These are phyloP conservation scores for Fragum whitleyi DNA, from an alignment of 2,888 invertebrate species.

Conservation along the genomic window DNA sequence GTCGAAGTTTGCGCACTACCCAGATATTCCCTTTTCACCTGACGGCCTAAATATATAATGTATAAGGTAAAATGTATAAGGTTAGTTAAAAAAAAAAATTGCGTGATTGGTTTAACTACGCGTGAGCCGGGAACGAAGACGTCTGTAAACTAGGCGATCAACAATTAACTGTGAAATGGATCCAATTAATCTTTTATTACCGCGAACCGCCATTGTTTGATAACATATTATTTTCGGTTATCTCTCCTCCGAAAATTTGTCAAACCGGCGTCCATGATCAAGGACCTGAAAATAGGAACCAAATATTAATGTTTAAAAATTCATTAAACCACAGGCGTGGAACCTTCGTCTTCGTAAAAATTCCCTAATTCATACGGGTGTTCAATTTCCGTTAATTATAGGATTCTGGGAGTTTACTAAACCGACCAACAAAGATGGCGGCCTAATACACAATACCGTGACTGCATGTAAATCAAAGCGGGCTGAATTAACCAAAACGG, in stretches of 20 bases:
- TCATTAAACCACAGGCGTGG: conserved; percentile 61
- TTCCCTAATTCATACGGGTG: conserved; percentile 37
- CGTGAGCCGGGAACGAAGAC: conserved; percentile 25
- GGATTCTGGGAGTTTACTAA: conserved; percentile 44
- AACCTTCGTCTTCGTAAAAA: conserved; percentile 35
- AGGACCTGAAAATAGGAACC: conserved; percentile 21
- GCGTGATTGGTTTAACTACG: too few species aligned
- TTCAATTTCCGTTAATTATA: conserved; percentile 56
- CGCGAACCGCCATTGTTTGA: conserved; percentile 45
- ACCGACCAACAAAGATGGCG: conserved; percentile 47
- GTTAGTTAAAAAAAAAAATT: too few species aligned
- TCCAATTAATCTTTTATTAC: conserved; percentile 59
- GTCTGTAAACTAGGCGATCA: conserved; percentile 44
- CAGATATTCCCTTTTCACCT: too few species aligned
- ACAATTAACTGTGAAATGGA: conserved; percentile 57
- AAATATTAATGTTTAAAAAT: conserved; percentile 62
- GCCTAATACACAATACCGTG: conserved; percentile 33
- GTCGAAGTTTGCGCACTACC: too few species aligned
- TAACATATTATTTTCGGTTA: conserved; percentile 58
- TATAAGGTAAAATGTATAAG: too few species aligned
- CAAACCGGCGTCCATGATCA: conserved; percentile 33
- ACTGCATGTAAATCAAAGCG: conserved; percentile 52
- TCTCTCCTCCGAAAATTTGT: conserved; percentile 45
- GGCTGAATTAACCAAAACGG: conserved; percentile 40
- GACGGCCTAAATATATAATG: too few species aligned